phyloP scores from a whole-genome alignment of 2,797 vertebrate species.

The Sandelia bainsii region DNA sequence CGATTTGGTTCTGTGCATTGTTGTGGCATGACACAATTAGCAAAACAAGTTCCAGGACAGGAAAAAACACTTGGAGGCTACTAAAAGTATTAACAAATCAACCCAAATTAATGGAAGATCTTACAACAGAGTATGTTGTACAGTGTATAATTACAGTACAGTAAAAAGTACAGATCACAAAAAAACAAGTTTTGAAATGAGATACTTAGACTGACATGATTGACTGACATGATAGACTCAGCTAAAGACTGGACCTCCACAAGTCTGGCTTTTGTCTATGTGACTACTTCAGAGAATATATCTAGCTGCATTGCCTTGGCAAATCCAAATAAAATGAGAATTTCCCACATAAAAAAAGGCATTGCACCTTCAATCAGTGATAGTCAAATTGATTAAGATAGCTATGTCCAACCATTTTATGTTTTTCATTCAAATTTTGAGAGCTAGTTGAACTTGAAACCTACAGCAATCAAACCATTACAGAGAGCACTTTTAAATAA shows the following conservation, averaged over 20 bases:
- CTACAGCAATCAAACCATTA: not conserved
- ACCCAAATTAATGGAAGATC: not conserved
- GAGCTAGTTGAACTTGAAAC: not conserved
- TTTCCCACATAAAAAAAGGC: not conserved
- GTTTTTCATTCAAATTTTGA: not conserved
- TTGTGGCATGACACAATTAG: slow-evolving; percentile 25
- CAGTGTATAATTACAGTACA: too few species aligned
- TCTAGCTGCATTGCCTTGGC: too few species aligned
- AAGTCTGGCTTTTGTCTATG: too few species aligned
- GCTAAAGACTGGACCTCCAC: too few species aligned
- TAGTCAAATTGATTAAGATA: not conserved
- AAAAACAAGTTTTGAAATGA: too few species aligned
- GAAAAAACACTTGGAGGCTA: not conserved
- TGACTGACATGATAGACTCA: too few species aligned
- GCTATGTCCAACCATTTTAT: too few species aligned
- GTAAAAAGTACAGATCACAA: too few species aligned
- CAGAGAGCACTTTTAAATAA: not conserved
- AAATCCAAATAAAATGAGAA: too few species aligned
- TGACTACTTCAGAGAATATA: too few species aligned
- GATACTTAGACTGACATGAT: too few species aligned
- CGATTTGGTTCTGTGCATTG: not conserved
- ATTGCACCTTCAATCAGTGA: not conserved
- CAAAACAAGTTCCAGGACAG: slow-evolving; percentile 23
- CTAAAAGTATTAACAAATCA: not conserved
- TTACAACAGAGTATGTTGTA: too few species aligned